Percentiles rank a stretch among this genome's conserved stretches.
Conservation (phyloP, 2,113 vertebrate genomes). For the Falcunculus frontatus region DNA sequence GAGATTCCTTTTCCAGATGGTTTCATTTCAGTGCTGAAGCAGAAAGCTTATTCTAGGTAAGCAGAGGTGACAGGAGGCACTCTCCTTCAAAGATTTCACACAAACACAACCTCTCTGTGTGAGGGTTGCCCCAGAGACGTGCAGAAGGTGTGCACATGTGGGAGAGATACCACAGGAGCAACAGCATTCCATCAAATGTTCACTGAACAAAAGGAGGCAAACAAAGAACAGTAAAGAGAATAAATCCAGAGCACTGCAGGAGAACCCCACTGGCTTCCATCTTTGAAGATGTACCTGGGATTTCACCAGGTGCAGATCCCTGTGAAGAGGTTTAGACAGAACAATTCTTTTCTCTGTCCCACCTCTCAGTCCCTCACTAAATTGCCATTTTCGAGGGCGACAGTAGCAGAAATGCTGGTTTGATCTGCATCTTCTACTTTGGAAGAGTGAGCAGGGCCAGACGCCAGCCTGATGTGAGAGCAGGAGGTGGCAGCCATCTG, state of each 20-base stretch:
- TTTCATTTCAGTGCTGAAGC: not conserved
- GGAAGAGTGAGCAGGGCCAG: not conserved
- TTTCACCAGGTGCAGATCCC: not conserved
- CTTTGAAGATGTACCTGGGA: not conserved
- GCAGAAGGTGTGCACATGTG: not conserved
- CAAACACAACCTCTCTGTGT: not conserved
- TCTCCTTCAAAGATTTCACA: not conserved
- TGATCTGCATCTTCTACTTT: not conserved
- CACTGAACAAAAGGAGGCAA: not conserved
- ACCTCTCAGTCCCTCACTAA: not conserved
- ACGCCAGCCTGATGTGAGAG: not conserved
- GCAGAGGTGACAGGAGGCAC: not conserved
- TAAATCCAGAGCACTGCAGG: not conserved
- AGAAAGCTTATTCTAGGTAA: not conserved
- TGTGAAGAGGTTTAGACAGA: not conserved
- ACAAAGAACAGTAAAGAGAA: not conserved
- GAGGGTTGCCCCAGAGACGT: not conserved
- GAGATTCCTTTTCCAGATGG: slow-evolving; percentile 34
- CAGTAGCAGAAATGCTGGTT: not conserved
- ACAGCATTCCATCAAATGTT: not conserved
- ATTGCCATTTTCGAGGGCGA: not conserved
- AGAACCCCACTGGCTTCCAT: not conserved
- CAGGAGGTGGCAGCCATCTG: not conserved
- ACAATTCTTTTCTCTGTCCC: not conserved
- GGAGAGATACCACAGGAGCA: not conserved